Conservation (phyloP, 2,797 vertebrate species). For the Myotis pilosus region DNA sequence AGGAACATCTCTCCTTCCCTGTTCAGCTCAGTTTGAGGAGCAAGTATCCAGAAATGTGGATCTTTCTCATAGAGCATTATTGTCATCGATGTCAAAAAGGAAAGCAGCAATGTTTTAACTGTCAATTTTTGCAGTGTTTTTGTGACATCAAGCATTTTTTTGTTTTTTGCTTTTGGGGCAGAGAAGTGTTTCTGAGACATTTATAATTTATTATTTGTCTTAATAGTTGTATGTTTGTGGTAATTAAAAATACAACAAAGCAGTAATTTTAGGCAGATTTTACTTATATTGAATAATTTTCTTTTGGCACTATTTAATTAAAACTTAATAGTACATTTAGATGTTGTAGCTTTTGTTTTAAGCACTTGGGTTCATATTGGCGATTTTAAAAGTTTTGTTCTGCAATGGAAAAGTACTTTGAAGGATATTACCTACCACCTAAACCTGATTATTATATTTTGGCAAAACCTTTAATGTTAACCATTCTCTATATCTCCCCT, state of each 20-base stretch:
- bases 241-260: constrained; percentile 37
- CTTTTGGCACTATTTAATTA: constrained; percentile 42
- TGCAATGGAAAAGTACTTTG: constrained; percentile 17
- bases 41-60: not conserved
- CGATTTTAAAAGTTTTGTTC: not conserved
- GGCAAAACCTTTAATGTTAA: not conserved
- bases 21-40: constrained; percentile 31
- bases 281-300: constrained; percentile 29
- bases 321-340: constrained; percentile 38
- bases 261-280: constrained; percentile 34
- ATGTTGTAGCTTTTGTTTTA: constrained; percentile 15
- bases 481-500: not conserved
- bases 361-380: not conserved
- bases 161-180: constrained; percentile 27
- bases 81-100: not conserved
- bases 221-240: not conserved
- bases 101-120: constrained; percentile 23
- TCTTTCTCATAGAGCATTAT: constrained; percentile 5
- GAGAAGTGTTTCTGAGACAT: not conserved
- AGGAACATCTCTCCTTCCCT: constrained; percentile 65
- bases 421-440: not conserved
- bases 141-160: not conserved
- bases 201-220: constrained; percentile 20
- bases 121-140: not conserved
- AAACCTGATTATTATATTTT: constrained; percentile 25